A percentile compares a stretch with the other conserved stretches of the same genome.
phyloP scores from a whole-genome alignment of 2,113 vertebrate species.

The Hippocampus comes region DNA sequence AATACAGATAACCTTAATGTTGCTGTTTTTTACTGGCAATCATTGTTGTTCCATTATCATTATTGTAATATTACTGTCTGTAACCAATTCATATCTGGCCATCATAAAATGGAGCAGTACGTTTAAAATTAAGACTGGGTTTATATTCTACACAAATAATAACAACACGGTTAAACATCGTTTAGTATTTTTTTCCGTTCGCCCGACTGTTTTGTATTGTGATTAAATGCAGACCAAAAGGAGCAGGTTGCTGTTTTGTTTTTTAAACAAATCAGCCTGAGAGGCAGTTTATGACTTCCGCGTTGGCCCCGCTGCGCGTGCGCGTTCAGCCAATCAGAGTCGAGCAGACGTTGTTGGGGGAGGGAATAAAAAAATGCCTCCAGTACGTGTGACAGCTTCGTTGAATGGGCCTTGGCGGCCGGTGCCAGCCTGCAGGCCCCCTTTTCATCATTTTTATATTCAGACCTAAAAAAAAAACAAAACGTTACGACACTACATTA shows the following conservation, averaged over 20 bases:
- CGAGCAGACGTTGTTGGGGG: background rate
- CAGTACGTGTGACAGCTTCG: background rate
- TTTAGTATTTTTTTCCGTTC: background rate
- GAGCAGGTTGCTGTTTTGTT: too few species aligned
- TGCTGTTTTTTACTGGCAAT: background rate
- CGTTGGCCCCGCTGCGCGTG: background rate
- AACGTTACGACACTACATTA: background rate
- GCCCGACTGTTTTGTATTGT: background rate
- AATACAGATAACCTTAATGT: background rate
- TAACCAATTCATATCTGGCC: background rate
- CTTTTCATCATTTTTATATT: background rate
- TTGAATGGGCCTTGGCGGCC: background rate
- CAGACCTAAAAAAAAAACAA: background rate
- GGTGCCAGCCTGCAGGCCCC: background rate
- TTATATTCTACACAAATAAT: background rate
- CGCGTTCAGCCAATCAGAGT: background rate
- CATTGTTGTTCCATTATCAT: background rate
- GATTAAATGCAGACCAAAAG: background rate
- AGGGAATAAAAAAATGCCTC: background rate
- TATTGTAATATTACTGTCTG: background rate
- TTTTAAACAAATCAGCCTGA: background rate
- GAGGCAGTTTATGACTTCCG: background rate
- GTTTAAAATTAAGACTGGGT: background rate
- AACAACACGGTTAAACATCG: background rate
- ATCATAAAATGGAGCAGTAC: background rate